Evolutionary conservation across 2,797 vertebrate species (phyloP).

Genomic region (Sparus aurata): DNA sequence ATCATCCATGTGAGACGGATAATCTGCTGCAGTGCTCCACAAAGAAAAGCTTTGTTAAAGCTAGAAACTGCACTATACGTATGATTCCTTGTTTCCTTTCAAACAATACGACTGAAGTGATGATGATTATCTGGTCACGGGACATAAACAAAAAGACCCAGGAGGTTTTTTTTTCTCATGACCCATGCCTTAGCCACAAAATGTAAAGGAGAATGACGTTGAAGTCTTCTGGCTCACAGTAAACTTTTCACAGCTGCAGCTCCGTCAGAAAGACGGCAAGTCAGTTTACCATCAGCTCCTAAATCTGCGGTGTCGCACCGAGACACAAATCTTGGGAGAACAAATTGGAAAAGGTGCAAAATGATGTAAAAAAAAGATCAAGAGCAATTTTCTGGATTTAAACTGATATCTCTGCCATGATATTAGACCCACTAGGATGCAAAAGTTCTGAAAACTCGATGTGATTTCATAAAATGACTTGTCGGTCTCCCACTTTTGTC

Average conservation of each 20-base stretch:
- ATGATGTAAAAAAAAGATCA: slow-evolving; percentile 36
- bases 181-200: neutral
- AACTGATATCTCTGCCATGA: slow-evolving; percentile 59
- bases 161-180: neutral
- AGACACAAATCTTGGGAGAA: slow-evolving; percentile 26
- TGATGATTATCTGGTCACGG: slow-evolving; percentile 35
- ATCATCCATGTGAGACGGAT: slow-evolving; percentile 1
- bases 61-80: neutral
- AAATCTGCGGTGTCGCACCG: slow-evolving; percentile 28
- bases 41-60: slow-evolving; percentile 10
- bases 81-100: slow-evolving; percentile 38
- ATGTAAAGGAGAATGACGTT: neutral
- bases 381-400: slow-evolving; percentile 45
- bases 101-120: slow-evolving; percentile 8
- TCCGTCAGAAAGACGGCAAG: slow-evolving; percentile 19
- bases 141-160: slow-evolving; percentile 2
- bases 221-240: slow-evolving; percentile 12
- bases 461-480: slow-evolving; percentile 56
- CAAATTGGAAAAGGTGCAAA: slow-evolving; percentile 42
- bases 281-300: slow-evolving; percentile 23
- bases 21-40: slow-evolving; percentile 19
- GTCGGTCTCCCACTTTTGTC: slow-evolving; percentile 28
- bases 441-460: slow-evolving; percentile 41
- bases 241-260: slow-evolving; percentile 1
- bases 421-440: slow-evolving; percentile 65